These are phyloP conservation scores for Botrylloides violaceus DNA, from an alignment of 23 tunicate species.

Conservation along the genomic window DNA sequence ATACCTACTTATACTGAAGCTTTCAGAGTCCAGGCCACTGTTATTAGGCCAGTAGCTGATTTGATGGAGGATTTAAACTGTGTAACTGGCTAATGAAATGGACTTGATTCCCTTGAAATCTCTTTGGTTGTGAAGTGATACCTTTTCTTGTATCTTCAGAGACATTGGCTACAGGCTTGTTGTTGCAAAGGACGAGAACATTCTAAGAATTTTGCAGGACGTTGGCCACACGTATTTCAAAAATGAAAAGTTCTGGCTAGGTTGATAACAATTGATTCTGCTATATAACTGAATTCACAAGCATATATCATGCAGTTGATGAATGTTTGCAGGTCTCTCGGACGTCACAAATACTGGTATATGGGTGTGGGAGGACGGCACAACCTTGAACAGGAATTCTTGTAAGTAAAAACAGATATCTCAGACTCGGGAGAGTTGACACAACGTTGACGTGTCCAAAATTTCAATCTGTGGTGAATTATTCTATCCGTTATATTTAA, in stretches of 20 bases:
- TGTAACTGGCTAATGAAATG: no score
- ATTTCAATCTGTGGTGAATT: no score
- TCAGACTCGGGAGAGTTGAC: no score
- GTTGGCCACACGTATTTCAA: background rate
- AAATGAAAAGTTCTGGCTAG: background rate
- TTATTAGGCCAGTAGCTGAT: no score
- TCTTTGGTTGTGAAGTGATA: no score
- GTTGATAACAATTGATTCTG: background rate
- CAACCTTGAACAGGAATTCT: background rate
- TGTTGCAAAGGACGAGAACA: background rate
- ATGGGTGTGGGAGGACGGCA: background rate
- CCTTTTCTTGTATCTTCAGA: no score
- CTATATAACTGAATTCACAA: background rate
- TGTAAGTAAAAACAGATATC: background rate
- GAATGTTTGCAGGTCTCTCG: background rate
- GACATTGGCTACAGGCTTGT: conserved; percentile 17
- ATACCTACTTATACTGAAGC: no score
- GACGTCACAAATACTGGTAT: background rate
- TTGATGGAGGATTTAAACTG: no score
- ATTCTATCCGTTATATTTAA: no score
- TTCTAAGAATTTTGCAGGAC: background rate
- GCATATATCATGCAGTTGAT: background rate
- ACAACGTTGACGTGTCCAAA: no score
- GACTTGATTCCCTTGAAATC: no score
- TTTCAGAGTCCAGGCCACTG: no score